Percentiles rank a stretch among this genome's conserved stretches.
Evolutionary conservation across 2,888 invertebrate genomes (phyloP).

Genomic region (Oxytorus armatus): DNA sequence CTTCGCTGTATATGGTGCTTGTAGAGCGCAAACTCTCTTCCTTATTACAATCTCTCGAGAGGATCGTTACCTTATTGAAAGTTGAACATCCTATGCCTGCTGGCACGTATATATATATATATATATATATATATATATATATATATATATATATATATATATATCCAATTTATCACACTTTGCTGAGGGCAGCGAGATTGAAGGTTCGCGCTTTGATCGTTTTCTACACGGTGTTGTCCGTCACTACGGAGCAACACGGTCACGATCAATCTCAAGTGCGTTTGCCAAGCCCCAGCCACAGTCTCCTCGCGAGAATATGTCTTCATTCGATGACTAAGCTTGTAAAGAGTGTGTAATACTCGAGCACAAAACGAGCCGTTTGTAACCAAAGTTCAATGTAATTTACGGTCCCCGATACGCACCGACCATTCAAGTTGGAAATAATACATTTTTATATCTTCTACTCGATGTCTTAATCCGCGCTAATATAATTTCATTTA

Average conservation of each 20-base stretch:
- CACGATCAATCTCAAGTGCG: constrained; percentile 52
- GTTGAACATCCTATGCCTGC: constrained; percentile 48
- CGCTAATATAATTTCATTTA: constrained; percentile 15
- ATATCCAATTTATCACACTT: background rate
- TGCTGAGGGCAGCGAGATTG: background rate
- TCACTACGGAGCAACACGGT: constrained; percentile 39
- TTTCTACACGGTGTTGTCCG: constrained; percentile 29
- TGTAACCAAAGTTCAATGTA: constrained; percentile 44
- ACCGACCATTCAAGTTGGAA: constrained; percentile 16
- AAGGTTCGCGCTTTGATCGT: constrained; percentile 28
- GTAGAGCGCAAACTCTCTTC: constrained; percentile 27
- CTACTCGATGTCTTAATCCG: constrained; percentile 21
- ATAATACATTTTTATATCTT: constrained; percentile 33
- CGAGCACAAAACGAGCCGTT: background rate
- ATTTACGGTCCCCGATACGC: constrained; percentile 47
- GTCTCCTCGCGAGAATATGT: constrained; percentile 41
- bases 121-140: background rate
- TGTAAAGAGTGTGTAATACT: constrained; percentile 33
- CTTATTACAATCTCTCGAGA: constrained; percentile 46
- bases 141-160: no score
- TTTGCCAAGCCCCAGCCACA: constrained; percentile 18
- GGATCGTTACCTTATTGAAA: constrained; percentile 62
- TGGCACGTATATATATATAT: constrained; percentile 6
- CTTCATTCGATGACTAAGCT: constrained; percentile 51
- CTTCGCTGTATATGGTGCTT: background rate